A percentile compares a stretch with the other conserved stretches of the same genome.
phyloP scores from a whole-genome alignment of 2,888 invertebrate species.

The Hyles lineata region DNA sequence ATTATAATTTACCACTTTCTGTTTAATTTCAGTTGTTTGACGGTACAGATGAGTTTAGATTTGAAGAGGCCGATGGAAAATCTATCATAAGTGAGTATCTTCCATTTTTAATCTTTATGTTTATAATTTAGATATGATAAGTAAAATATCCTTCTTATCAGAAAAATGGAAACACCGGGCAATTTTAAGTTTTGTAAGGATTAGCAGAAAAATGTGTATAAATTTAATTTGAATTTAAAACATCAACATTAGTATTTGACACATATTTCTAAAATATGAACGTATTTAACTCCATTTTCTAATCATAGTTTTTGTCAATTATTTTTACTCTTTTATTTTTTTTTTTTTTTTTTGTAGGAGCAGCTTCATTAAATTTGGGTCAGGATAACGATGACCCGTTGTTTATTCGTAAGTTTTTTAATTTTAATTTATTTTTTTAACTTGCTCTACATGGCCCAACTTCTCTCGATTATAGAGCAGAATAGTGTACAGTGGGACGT shows the following conservation, averaged over 20 bases:
- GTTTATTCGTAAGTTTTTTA: not conserved
- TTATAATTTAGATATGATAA: no score
- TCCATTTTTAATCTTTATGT: no score
- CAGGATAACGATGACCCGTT: not conserved
- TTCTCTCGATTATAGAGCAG: not conserved
- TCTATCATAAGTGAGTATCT: not conserved
- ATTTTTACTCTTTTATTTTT: not conserved
- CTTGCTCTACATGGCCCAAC: not conserved
- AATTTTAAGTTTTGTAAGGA: no score
- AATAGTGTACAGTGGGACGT: not conserved
- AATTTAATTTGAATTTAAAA: no score
- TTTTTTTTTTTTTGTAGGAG: not conserved
- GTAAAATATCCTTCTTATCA: no score
- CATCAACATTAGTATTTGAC: no score
- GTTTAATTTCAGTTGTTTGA: constrained; percentile 3
- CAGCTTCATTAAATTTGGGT: not conserved
- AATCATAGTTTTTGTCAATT: not conserved
- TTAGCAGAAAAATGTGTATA: no score
- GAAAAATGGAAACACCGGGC: no score
- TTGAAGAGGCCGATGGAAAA: constrained; percentile 46
- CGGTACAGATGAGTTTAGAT: constrained; percentile 33
- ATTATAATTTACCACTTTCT: no score
- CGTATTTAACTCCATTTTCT: no score
- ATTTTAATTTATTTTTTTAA: no score
- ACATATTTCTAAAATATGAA: no score